Conservation (phyloP, 2,888 invertebrate genomes). For the Tribolium freemani region DNA sequence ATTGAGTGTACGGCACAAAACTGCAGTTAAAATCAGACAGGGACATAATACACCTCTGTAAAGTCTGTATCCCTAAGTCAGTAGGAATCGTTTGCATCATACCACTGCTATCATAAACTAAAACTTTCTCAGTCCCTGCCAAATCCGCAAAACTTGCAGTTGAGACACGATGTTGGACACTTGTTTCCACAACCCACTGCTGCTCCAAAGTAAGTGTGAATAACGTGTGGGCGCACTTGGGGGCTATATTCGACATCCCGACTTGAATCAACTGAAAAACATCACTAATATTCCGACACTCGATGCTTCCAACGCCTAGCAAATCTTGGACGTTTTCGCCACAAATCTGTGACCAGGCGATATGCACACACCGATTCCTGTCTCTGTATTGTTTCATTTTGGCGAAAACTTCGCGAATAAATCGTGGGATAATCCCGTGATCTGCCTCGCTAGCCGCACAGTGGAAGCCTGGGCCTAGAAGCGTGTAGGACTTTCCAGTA, state of each 20-base stretch:
- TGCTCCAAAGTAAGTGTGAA: slow-evolving; percentile 83
- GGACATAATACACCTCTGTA: slow-evolving; percentile 77
- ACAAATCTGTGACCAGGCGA: slow-evolving; percentile 82
- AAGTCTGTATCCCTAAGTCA: slow-evolving; percentile 76
- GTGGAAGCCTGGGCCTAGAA: slow-evolving; percentile 79
- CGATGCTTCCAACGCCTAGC: slow-evolving; percentile 71
- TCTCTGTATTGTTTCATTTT: slow-evolving; percentile 76
- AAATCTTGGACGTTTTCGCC: slow-evolving; percentile 75
- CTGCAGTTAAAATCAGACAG: slow-evolving; percentile 68
- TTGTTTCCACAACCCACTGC: slow-evolving; percentile 79
- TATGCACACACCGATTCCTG: slow-evolving; percentile 76
- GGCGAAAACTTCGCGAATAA: slow-evolving; percentile 79
- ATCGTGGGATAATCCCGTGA: slow-evolving; percentile 80
- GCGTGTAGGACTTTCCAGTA: slow-evolving; percentile 81
- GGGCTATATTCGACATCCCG: slow-evolving; percentile 74
- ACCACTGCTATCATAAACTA: slow-evolving; percentile 66
- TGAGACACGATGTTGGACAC: slow-evolving; percentile 79
- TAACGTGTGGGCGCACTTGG: slow-evolving; percentile 75
- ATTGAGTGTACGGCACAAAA: slow-evolving; percentile 72
- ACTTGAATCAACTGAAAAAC: slow-evolving; percentile 80
- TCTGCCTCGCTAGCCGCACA: slow-evolving; percentile 77
- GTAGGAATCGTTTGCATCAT: slow-evolving; percentile 69
- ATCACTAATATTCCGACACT: slow-evolving; percentile 75
- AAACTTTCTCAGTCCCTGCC: slow-evolving; percentile 71
- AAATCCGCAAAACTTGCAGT: slow-evolving; percentile 83